Conservation (phyloP, 2,888 invertebrate genomes). For the Gandaritis pyraliata region DNA sequence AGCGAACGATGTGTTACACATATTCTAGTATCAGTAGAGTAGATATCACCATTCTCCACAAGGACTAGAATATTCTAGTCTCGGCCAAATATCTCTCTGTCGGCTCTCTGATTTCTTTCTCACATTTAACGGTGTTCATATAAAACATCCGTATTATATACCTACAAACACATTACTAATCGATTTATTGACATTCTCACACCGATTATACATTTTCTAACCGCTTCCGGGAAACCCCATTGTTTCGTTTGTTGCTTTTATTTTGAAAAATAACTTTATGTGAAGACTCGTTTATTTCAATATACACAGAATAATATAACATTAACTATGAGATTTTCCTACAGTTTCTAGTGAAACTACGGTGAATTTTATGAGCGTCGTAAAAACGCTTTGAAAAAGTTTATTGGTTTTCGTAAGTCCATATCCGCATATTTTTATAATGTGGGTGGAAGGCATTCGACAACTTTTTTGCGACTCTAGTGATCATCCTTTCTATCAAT, state of each 20-base stretch:
- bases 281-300: too few relatives aligned
- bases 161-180: slow-evolving; percentile 3
- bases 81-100: too few relatives aligned
- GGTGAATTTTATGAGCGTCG: slow-evolving; percentile 13
- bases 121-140: slow-evolving; percentile 19
- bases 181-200: slow-evolving; percentile 18
- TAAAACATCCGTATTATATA: slow-evolving; percentile 20
- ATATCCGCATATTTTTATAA: slow-evolving; percentile 3
- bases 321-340: neutral
- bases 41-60: too few relatives aligned
- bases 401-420: slow-evolving; percentile 12
- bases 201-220: slow-evolving; percentile 12
- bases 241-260: slow-evolving; percentile 17
- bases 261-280: slow-evolving; percentile 9
- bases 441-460: neutral
- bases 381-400: slow-evolving; percentile 29
- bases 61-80: too few relatives aligned
- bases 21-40: too few relatives aligned
- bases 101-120: neutral
- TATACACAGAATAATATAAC: too few relatives aligned
- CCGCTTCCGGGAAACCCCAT: slow-evolving; percentile 17
- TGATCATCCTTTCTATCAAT: neutral
- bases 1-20: too few relatives aligned
- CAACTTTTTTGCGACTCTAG: neutral
- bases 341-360: neutral